Evolutionary conservation across 2,113 vertebrate species (phyloP), one percentile per base, ranked within the genome.

Genomic region (Microtus pennsylvanicus): DNA sequence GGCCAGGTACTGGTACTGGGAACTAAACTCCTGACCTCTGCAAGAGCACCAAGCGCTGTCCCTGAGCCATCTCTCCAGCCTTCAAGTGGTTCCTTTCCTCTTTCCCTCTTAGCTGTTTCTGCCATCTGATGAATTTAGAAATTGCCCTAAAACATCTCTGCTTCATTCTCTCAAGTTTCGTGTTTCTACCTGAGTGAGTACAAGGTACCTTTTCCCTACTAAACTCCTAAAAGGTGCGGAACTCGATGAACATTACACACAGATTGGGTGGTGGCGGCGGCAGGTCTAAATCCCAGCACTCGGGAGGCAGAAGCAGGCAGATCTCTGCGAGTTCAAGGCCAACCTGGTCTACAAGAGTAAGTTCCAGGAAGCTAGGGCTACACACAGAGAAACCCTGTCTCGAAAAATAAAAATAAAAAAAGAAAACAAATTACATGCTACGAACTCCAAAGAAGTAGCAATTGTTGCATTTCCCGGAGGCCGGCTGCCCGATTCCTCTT

Each of bases 401-500:
- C 55, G 11, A 17, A 55, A 55, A 55, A 19, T 45, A 55, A 55
- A 55, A 55, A 55, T 0, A 55, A 17, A 55, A 55, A 55, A 55
- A 58, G 55, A 58, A 58, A 58, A 58, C 55, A 19, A 58, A 58
- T 65, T 17, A 12, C 14, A 24, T 38, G 38, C 33, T 5, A 35
- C 0, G 11, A 83, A 91, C 80, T 89, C 42, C 83, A 74, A 33
- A 24, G 92, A 92, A 38, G 76, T 4, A 91, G 69, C 52, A 45
- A n/a, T 12, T 42, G 47, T 65, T 67, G n/a, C 47, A 1, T 69
- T 76, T 94, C 93, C 94, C 65, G 11, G 74, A 35, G 93, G 82
- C 74, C 87, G 26, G n/a, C 3, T 93, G 77, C 92, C 85, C 83
- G 50, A 26, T 70, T 89, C 87, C 92, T 94, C 94, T 55, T 81